A percentile compares a stretch with the other conserved stretches of the same genome.
Evolutionary conservation across 2,797 vertebrate species (phyloP).

Genomic region (Eutrigla gurnardus): DNA sequence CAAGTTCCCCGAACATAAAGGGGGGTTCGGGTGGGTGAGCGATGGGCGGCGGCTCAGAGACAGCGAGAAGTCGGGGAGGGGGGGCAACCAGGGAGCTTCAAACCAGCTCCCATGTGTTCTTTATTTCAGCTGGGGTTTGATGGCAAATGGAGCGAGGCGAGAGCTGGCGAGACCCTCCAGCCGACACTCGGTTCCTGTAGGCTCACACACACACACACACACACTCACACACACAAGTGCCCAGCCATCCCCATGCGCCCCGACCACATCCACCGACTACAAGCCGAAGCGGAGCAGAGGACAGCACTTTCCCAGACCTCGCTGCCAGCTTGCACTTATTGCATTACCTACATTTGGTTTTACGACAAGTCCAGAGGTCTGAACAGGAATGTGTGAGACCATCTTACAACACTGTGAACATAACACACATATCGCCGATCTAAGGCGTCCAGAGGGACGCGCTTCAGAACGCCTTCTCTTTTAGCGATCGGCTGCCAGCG

Average conservation of each 20-base stretch:
- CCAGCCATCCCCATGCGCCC: slow-evolving; percentile 49
- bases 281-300: slow-evolving; percentile 59
- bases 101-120: slow-evolving; percentile 80
- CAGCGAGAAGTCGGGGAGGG: slow-evolving; percentile 65
- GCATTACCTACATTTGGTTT: slow-evolving; percentile 63
- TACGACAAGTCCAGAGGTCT: slow-evolving; percentile 63
- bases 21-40: slow-evolving; percentile 38
- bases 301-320: slow-evolving; percentile 68
- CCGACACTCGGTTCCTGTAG: slow-evolving; percentile 47
- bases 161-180: slow-evolving; percentile 67
- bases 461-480: slow-evolving; percentile 49
- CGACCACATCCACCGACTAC: slow-evolving; percentile 69
- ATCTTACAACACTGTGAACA: slow-evolving; percentile 44
- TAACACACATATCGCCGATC: slow-evolving; percentile 24
- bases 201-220: slow-evolving; percentile 40
- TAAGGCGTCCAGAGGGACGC: slow-evolving; percentile 44
- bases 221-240: slow-evolving; percentile 41
- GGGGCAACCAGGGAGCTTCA: slow-evolving; percentile 66
- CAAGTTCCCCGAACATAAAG: slow-evolving; percentile 72
- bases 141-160: slow-evolving; percentile 82
- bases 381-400: slow-evolving; percentile 33
- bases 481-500: slow-evolving; percentile 27
- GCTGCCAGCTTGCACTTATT: slow-evolving; percentile 66
- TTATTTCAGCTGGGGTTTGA: slow-evolving; percentile 80
- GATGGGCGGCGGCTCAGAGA: slow-evolving; percentile 58